Percentiles rank a stretch among this genome's conserved stretches.
These are phyloP conservation scores for Busseola fusca DNA, from an alignment of 2,888 invertebrate species.

Conservation along the genomic window DNA sequence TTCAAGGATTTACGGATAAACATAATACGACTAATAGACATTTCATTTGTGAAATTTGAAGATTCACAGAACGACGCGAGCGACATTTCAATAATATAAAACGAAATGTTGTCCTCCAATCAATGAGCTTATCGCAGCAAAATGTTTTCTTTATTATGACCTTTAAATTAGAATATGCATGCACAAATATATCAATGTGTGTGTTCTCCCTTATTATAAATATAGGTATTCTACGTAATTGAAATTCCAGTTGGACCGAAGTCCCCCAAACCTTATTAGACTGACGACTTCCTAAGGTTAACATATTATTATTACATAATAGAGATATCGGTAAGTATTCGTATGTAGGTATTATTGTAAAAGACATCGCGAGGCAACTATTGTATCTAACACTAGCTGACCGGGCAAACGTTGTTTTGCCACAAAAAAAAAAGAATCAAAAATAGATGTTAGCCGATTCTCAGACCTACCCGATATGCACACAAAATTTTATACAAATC, in stretches of 20 bases:
- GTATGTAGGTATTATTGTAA: conserved; percentile 47
- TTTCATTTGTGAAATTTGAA: conserved; percentile 6
- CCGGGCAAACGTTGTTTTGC: too few relatives aligned
- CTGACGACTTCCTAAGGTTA: conserved; percentile 42
- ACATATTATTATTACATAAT: conserved; percentile 17
- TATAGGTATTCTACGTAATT: conserved; percentile 21
- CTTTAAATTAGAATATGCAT: conserved; percentile 6
- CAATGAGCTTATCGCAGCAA: conserved; percentile 24
- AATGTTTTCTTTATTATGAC: background rate
- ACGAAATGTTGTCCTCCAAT: background rate
- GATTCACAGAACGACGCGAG: background rate
- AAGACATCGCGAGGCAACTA: conserved; percentile 34
- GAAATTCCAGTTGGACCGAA: conserved; percentile 36
- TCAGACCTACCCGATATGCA: too few relatives aligned
- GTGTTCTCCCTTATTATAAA: conserved; percentile 1
- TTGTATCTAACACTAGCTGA: conserved; percentile 15
- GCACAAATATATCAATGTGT: conserved; percentile 36
- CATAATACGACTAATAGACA: background rate
- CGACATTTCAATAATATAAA: conserved; percentile 7
- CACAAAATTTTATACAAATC: too few relatives aligned
- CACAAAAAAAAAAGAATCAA: too few relatives aligned
- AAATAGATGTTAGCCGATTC: too few relatives aligned
- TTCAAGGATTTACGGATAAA: background rate
- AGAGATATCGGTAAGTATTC: conserved; percentile 39
- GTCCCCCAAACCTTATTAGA: conserved; percentile 47